phyloP scores from a whole-genome alignment of 2,888 invertebrate species.

The Acleris cristana region DNA sequence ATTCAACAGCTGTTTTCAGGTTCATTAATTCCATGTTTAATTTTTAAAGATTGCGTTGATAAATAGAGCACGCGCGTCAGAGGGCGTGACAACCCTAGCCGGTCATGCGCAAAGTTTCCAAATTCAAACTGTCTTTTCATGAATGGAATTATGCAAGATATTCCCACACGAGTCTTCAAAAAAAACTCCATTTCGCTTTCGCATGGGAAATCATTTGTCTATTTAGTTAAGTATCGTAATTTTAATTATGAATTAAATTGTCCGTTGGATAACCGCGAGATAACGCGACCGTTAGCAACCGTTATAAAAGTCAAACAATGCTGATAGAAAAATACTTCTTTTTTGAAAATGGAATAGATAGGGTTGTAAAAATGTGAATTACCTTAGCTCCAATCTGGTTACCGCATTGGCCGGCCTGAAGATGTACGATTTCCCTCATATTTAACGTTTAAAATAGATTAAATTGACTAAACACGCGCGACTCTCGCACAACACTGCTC shows the following conservation, averaged over 20 bases:
- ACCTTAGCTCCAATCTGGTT: constrained; percentile 91
- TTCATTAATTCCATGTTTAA: background rate
- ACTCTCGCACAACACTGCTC: constrained; percentile 74
- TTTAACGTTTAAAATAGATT: constrained; percentile 69
- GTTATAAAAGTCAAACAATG: constrained; percentile 33
- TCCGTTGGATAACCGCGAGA: constrained; percentile 33
- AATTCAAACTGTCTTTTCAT: constrained; percentile 49
- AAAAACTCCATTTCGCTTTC: constrained; percentile 40
- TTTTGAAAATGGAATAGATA: no score
- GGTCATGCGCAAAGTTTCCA: constrained; percentile 53
- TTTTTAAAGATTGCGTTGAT: constrained; percentile 24
- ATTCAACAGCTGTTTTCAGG: constrained; percentile 3
- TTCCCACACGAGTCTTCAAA: constrained; percentile 40
- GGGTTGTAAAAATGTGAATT: constrained; percentile 35
- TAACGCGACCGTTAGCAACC: constrained; percentile 43
- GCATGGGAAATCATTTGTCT: constrained; percentile 27
- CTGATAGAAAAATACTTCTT: background rate
- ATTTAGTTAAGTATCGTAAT: constrained; percentile 20
- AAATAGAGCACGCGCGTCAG: constrained; percentile 40
- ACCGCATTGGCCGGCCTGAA: constrained; percentile 93
- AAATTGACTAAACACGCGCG: constrained; percentile 75
- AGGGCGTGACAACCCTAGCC: constrained; percentile 50
- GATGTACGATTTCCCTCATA: constrained; percentile 93
- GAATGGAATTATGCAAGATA: constrained; percentile 62
- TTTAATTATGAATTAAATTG: constrained; percentile 38